phyloP scores from a whole-genome alignment of 2,888 invertebrate genomes.

The Patella depressa region DNA sequence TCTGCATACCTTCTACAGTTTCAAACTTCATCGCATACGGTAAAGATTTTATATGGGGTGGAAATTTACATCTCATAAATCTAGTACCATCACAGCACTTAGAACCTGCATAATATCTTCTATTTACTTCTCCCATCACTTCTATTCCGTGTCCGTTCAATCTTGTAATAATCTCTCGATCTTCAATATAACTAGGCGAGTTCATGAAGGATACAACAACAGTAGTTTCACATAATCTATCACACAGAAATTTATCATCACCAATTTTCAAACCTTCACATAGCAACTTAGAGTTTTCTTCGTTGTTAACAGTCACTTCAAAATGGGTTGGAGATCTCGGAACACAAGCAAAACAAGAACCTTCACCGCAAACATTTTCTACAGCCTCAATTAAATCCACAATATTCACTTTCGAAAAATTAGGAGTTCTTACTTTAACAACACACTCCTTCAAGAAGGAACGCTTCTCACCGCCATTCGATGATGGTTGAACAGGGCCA shows the following conservation, averaged over 20 bases:
- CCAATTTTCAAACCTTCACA: not conserved
- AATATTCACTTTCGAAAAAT: not conserved
- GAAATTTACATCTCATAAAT: no score
- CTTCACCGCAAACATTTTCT: not conserved
- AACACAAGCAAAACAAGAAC: not conserved
- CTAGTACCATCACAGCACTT: no score
- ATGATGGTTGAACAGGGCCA: no score
- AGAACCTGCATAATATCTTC: no score
- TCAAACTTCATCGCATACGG: no score
- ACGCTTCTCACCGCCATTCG: no score
- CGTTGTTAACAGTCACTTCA: not conserved
- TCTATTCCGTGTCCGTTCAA: not conserved
- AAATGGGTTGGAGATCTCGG: not conserved
- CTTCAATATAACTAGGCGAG: not conserved
- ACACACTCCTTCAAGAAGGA: not conserved
- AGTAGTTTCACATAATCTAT: not conserved
- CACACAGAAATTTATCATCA: not conserved
- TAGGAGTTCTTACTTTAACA: not conserved
- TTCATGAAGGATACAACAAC: not conserved
- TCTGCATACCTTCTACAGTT: no score
- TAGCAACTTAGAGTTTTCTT: not conserved
- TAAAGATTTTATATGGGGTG: no score
- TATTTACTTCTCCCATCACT: not conserved
- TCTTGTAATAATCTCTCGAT: not conserved
- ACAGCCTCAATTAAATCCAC: not conserved